Evolutionary conservation across 2,888 invertebrate genomes (phyloP).

Genomic region (Zhengitettix transpicula): DNA sequence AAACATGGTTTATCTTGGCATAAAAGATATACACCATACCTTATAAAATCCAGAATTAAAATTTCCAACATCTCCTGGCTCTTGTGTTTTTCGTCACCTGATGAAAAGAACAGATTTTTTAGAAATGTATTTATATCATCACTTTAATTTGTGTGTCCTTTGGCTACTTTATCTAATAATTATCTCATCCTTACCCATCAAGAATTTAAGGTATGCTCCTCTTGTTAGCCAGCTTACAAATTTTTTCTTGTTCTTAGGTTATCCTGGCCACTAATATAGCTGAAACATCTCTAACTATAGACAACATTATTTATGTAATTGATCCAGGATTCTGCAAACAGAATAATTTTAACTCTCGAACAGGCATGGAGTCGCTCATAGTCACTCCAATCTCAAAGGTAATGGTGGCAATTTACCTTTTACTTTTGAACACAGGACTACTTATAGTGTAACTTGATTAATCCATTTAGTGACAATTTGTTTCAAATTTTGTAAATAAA

Average conservation of each 20-base stretch:
- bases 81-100: too few relatives aligned
- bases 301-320: conserved; percentile 96
- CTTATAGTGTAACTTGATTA: too few relatives aligned
- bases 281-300: conserved; percentile 96
- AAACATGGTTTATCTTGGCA: too few relatives aligned
- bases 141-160: too few relatives aligned
- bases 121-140: too few relatives aligned
- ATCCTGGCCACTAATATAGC: conserved; percentile 97
- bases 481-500: too few relatives aligned
- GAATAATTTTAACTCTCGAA: conserved; percentile 93
- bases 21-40: too few relatives aligned
- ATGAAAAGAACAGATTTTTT: too few relatives aligned
- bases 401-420: neutral
- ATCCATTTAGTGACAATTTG: too few relatives aligned
- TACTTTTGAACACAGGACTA: too few relatives aligned
- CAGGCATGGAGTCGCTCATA: conserved; percentile 96
- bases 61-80: neutral
- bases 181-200: neutral
- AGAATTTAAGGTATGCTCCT: neutral
- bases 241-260: conserved; percentile 32
- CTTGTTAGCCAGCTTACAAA: conserved; percentile 1
- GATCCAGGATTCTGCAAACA: conserved; percentile 99
- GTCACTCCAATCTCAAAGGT: conserved; percentile 94
- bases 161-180: neutral
- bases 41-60: neutral